Conservation (phyloP, 1,140 invertebrate genomes). For the Choristoneura fumiferana region DNA sequence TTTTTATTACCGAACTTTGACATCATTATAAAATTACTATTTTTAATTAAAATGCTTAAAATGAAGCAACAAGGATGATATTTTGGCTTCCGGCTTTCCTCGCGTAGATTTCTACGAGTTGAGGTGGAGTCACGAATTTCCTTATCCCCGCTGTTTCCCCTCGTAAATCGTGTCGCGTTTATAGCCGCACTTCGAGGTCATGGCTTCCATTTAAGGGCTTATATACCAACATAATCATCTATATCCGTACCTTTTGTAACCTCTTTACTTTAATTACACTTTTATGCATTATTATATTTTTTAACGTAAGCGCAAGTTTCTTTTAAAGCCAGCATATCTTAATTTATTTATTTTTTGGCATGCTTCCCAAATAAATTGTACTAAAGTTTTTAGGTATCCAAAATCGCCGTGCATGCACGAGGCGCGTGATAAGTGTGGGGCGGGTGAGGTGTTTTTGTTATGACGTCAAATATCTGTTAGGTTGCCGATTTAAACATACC, state of each 20-base stretch:
- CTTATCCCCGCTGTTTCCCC: slow-evolving; percentile 16
- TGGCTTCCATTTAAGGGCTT: slow-evolving; percentile 13
- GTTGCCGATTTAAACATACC: not conserved
- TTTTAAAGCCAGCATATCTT: too few relatives aligned
- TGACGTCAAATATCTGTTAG: slow-evolving; percentile 11
- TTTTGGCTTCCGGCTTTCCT: slow-evolving; percentile 5
- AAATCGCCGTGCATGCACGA: slow-evolving; percentile 2
- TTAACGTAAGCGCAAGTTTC: too few relatives aligned
- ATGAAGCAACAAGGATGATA: slow-evolving; percentile 1
- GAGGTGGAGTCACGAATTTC: slow-evolving; percentile 16
- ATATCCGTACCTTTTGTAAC: not conserved
- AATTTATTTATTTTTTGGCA: not conserved
- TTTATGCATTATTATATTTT: not conserved
- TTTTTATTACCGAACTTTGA: not conserved
- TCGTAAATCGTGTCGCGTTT: slow-evolving; percentile 27
- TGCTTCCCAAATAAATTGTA: not conserved
- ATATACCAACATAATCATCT: not conserved
- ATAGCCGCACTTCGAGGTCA: slow-evolving; percentile 23
- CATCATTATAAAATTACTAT: not conserved
- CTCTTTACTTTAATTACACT: not conserved
- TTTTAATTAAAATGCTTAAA: not conserved
- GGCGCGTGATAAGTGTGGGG: slow-evolving; percentile 8
- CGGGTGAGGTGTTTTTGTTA: slow-evolving; percentile 7
- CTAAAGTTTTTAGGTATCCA: slow-evolving; percentile 2
- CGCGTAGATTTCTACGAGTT: not conserved